Base-by-base conservation (phyloP, 1,140 invertebrate genomes). In the Dysdera silvatica region DNA sequence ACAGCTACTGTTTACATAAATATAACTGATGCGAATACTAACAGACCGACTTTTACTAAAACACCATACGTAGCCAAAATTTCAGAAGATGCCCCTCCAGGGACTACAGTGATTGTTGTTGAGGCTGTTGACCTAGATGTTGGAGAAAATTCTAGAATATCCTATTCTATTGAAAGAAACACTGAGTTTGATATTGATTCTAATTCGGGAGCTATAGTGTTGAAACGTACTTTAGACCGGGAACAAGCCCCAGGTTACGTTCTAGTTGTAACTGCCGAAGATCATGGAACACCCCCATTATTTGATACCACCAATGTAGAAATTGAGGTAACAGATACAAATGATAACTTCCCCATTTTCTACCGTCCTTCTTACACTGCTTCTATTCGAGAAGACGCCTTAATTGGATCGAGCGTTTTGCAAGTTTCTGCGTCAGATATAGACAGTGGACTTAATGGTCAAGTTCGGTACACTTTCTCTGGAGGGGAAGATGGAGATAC, bases 1-100 rank as follows among this genome's bases (percentile, higher is more conserved):
- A 88, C 87, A 0, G 88, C 91, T 1, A 86, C 88, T 24, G 89
- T 97, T 18, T 88, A 91, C 69, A 86, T 98, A 1, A 91, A 95
- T 72, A 83, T 98, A 0, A 88, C 89, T 0, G 95, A 98, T 77
- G 91, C 93, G 0, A 98, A 98, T 74, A 92, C 94, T 70, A 89
- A 88, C 71, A 85, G 90, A 0, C 92, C 93, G 0, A 86, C 89
- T 3, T 96, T 97, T 72, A 89, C 93, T 71, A 92, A 91, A 72
- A 88, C 91, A 0, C 92, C 91, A 0, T 93, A 95, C 70, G 85
- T 88, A 20, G 85, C 89, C 5, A 88, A 85, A 37, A 87, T 95
- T 1, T 91, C 91, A 72, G 94, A 98, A 80, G 91, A 95, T 75
- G 86, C 89, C 0, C 85, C 87, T 0, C 78, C 95, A 31, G 93